Conservation (phyloP, 2,888 invertebrate species). For the Brenthis daphne region DNA sequence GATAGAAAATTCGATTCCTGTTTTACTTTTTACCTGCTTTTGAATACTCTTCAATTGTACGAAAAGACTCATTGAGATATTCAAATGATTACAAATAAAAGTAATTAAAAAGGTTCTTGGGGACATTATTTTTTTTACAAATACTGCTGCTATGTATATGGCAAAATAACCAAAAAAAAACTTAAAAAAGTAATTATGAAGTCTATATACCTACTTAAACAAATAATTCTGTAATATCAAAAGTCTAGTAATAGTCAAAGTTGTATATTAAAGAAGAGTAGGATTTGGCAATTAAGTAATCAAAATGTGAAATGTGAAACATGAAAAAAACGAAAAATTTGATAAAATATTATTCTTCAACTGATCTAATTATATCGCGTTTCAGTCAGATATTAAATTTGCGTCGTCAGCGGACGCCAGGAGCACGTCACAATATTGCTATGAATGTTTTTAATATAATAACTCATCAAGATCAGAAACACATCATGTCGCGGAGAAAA, state of each 20-base stretch:
- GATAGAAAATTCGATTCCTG: slow-evolving; percentile 57
- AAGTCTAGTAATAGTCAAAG: too few relatives aligned
- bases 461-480: slow-evolving; percentile 45
- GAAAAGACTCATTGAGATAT: slow-evolving; percentile 25
- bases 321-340: neutral
- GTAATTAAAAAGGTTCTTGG: slow-evolving; percentile 39
- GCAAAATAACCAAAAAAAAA: too few relatives aligned
- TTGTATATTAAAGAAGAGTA: neutral
- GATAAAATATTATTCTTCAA: neutral
- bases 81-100: slow-evolving; percentile 45
- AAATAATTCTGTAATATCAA: too few relatives aligned
- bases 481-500: neutral
- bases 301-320: neutral
- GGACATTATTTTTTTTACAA: neutral
- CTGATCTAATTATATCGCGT: slow-evolving; percentile 54
- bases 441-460: slow-evolving; percentile 52
- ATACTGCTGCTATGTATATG: too few relatives aligned
- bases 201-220: too few relatives aligned
- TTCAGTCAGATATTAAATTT: slow-evolving; percentile 74
- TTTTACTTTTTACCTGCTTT: slow-evolving; percentile 31
- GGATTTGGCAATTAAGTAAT: too few relatives aligned
- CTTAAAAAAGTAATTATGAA: too few relatives aligned
- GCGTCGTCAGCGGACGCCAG: slow-evolving; percentile 62
- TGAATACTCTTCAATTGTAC: slow-evolving; percentile 23
- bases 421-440: slow-evolving; percentile 57